phyloP scores from a whole-genome alignment of 2,113 vertebrate species.

The Falco punctatus region DNA sequence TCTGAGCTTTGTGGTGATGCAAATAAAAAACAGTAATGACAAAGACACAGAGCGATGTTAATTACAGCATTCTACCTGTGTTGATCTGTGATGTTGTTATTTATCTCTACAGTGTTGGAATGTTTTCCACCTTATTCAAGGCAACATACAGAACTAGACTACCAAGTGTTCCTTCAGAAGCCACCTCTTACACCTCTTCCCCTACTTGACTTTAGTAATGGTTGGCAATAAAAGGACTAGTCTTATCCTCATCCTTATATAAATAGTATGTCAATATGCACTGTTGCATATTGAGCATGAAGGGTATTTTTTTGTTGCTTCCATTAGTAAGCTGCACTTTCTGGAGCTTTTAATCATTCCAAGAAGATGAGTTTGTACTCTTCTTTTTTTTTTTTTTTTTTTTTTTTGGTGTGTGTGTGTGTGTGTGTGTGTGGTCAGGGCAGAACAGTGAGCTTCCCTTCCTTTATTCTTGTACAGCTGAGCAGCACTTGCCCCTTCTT shows the following conservation, averaged over 20 bases:
- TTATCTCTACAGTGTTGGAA: not conserved
- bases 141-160: not conserved
- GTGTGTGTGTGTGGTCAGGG: not conserved
- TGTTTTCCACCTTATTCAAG: not conserved
- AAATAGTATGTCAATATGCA: not conserved
- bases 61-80: not conserved
- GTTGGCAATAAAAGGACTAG: not conserved
- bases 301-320: not conserved
- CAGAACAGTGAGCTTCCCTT: not conserved
- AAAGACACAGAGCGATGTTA: not conserved
- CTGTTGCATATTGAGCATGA: not conserved
- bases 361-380: not conserved
- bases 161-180: not conserved
- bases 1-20: not conserved
- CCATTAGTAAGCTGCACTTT: not conserved
- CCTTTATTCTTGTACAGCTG: not conserved
- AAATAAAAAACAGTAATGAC: not conserved
- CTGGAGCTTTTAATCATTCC: not conserved
- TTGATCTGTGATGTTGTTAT: not conserved
- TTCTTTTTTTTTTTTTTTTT: not conserved
- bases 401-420: no score
- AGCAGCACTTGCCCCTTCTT: not conserved
- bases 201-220: not conserved
- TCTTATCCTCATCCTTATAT: not conserved
- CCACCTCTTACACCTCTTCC: not conserved